Evolutionary conservation across 2,888 invertebrate species (phyloP).

Genomic region (Metalampra italica): DNA sequence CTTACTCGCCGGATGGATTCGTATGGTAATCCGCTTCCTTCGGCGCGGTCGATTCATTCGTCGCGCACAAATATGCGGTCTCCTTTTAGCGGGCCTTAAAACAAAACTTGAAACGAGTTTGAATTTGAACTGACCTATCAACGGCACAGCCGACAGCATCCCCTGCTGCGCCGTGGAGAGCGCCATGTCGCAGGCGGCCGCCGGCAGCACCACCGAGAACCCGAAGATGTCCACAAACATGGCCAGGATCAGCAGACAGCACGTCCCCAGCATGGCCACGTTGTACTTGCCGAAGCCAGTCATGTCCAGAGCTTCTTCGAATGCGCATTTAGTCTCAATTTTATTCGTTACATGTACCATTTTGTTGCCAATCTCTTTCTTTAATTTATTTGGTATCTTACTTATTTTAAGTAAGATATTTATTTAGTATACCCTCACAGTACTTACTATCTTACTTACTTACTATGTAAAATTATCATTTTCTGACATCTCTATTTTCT

Average conservation of each 20-base stretch:
- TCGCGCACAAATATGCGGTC: no score
- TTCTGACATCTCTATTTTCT: no score
- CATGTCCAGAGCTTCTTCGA: constrained; percentile 27
- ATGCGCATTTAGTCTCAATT: constrained; percentile 15
- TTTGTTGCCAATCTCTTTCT: background rate
- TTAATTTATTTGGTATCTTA: no score
- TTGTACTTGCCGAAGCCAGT: constrained; percentile 83
- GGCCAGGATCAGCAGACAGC: constrained; percentile 65
- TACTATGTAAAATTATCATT: no score
- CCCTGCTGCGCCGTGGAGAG: constrained; percentile 82
- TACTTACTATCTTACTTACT: no score
- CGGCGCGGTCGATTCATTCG: no score
- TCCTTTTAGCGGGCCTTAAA: no score
- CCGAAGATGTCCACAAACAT: constrained; percentile 67
- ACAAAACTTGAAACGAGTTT: no score
- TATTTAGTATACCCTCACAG: background rate
- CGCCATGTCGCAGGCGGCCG: constrained; percentile 82
- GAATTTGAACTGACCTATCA: constrained; percentile 41
- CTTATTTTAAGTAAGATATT: background rate
- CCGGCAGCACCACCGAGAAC: constrained; percentile 77
- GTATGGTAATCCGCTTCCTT: no score
- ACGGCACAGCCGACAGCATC: constrained; percentile 66
- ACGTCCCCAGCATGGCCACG: constrained; percentile 72
- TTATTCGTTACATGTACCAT: background rate
- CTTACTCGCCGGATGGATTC: no score